phyloP scores from a whole-genome alignment of 2,888 invertebrate genomes.

The Caenorhabditis doughertyi region DNA sequence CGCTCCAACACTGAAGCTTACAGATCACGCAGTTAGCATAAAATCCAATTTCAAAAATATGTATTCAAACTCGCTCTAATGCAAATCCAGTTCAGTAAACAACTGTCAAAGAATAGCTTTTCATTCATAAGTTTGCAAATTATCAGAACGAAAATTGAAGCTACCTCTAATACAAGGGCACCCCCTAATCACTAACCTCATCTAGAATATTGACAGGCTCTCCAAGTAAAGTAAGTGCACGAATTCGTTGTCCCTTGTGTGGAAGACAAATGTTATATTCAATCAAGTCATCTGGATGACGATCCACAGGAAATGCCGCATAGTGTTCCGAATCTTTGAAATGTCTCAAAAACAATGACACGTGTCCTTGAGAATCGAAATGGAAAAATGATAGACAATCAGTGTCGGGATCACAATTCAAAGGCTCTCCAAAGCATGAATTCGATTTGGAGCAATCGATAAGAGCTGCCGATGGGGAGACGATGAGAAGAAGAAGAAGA shows the following conservation, averaged over 20 bases:
- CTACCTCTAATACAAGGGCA: too few relatives aligned
- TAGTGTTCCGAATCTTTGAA: not conserved
- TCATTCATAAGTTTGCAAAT: too few relatives aligned
- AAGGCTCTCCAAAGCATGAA: constrained; percentile 35
- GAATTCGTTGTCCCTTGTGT: not conserved
- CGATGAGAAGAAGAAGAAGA: not conserved
- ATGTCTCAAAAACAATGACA: not conserved
- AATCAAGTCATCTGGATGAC: not conserved
- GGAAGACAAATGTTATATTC: constrained; percentile 43
- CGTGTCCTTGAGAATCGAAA: not conserved
- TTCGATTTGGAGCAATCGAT: constrained; percentile 17
- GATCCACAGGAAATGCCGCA: not conserved
- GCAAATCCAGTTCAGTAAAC: too few relatives aligned
- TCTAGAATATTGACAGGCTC: not conserved
- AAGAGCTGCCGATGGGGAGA: not conserved
- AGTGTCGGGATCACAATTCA: constrained; percentile 14
- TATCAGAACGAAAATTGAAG: too few relatives aligned
- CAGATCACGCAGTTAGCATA: too few relatives aligned
- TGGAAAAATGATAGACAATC: not conserved
- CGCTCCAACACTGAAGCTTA: too few relatives aligned
- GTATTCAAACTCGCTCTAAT: too few relatives aligned
- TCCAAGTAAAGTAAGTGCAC: not conserved
- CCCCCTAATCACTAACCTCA: not conserved
- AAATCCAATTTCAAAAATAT: too few relatives aligned
- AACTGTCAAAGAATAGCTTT: too few relatives aligned